Evolutionary conservation across 2,888 invertebrate species (phyloP).

Genomic region (Erebia epiphron): DNA sequence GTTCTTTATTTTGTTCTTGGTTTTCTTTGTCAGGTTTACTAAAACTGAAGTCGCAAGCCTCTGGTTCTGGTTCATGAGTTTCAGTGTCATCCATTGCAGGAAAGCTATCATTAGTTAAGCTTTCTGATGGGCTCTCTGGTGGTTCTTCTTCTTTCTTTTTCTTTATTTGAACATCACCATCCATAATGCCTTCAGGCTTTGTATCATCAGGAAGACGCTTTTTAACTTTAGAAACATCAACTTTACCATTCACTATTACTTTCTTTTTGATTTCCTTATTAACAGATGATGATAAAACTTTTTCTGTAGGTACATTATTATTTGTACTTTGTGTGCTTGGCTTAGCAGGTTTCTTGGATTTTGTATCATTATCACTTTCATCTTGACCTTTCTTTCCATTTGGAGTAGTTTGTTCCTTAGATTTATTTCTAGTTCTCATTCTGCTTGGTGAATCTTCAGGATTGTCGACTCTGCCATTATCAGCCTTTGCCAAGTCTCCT

Average conservation of each 20-base stretch:
- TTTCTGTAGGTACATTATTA: slow-evolving; percentile 66
- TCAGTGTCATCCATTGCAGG: slow-evolving; percentile 89
- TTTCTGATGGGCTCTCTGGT: slow-evolving; percentile 91
- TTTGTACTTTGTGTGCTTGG: slow-evolving; percentile 69
- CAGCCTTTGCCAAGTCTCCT: slow-evolving; percentile 90
- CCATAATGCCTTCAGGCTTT: slow-evolving; percentile 83
- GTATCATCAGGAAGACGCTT: slow-evolving; percentile 82
- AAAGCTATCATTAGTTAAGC: slow-evolving; percentile 93
- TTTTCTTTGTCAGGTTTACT: slow-evolving; percentile 74
- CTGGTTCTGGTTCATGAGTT: slow-evolving; percentile 75
- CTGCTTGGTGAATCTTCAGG: slow-evolving; percentile 93
- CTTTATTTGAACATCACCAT: slow-evolving; percentile 84
- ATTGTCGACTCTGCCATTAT: slow-evolving; percentile 88
- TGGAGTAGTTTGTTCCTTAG: slow-evolving; percentile 87
- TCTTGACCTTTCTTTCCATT: slow-evolving; percentile 75
- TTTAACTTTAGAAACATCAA: slow-evolving; percentile 82
- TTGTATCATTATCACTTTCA: slow-evolving; percentile 77
- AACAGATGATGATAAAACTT: slow-evolving; percentile 68
- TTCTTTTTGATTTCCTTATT: slow-evolving; percentile 75
- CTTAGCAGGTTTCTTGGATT: slow-evolving; percentile 66
- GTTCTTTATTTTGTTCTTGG: slow-evolving; percentile 66
- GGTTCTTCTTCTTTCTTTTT: slow-evolving; percentile 79
- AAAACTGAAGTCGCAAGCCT: slow-evolving; percentile 77
- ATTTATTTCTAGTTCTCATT: slow-evolving; percentile 93
- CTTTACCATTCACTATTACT: slow-evolving; percentile 70